phyloP scores from a whole-genome alignment of 1,140 invertebrate genomes.

The Brachionus manjavacas region DNA sequence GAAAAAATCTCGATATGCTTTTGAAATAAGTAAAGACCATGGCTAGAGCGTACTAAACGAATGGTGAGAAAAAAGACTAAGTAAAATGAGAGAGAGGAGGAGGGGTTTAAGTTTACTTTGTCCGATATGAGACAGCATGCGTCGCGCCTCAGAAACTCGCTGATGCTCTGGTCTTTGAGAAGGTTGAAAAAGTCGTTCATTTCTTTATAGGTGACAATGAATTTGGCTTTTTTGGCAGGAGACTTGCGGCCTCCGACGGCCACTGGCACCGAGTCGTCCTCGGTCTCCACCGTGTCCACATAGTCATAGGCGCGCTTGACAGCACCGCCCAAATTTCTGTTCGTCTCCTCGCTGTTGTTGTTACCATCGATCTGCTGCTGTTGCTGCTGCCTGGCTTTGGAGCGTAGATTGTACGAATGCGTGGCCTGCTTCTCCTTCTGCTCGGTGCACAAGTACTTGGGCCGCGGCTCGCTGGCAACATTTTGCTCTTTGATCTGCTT shows the following conservation, averaged over 20 bases:
- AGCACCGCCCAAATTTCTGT: not conserved
- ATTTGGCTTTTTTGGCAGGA: constrained; percentile 38
- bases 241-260: not conserved
- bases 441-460: constrained; percentile 2
- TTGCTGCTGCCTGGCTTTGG: not conserved
- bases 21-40: constrained; percentile 65
- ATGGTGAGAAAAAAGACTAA: not conserved
- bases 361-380: not conserved
- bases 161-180: constrained; percentile 48
- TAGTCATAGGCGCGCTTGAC: constrained; percentile 29
- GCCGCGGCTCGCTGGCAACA: not conserved
- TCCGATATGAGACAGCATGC: constrained; percentile 52
- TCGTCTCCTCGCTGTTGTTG: not conserved
- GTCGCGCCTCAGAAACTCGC: constrained; percentile 51
- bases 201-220: constrained; percentile 40
- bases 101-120: constrained; percentile 48
- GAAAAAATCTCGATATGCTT: constrained; percentile 45
- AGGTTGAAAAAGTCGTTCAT: constrained; percentile 36
- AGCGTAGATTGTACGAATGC: constrained; percentile 16
- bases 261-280: not conserved
- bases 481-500: not conserved
- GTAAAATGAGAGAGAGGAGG: not conserved
- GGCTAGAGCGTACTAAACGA: constrained; percentile 60
- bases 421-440: constrained; percentile 24
- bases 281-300: not conserved